Evolutionary conservation across 2,113 vertebrate genomes (phyloP).

Genomic region (Azemiops feae): DNA sequence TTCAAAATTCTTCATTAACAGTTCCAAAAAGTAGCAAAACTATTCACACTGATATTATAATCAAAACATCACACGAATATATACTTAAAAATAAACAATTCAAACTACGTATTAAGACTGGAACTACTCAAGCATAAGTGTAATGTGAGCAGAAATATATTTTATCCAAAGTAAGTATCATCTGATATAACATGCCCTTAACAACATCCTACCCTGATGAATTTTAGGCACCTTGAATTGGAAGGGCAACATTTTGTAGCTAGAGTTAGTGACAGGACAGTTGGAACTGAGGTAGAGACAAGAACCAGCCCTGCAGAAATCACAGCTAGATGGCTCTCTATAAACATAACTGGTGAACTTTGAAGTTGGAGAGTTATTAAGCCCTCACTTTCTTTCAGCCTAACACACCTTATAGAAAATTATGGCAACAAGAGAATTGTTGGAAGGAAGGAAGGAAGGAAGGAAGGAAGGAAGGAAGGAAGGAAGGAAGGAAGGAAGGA

Average conservation of each 20-base stretch:
- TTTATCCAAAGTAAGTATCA: background rate
- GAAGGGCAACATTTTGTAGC: background rate
- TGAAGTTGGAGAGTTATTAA: background rate
- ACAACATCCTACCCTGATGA: background rate
- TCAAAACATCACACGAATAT: background rate
- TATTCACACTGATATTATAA: background rate
- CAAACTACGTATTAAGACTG: background rate
- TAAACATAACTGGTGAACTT: background rate
- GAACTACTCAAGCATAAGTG: background rate
- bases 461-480: background rate
- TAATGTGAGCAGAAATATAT: background rate
- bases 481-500: background rate
- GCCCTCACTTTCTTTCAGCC: background rate
- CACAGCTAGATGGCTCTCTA: background rate
- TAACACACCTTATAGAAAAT: background rate
- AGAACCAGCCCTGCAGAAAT: background rate
- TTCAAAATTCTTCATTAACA: background rate
- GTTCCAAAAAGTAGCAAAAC: background rate
- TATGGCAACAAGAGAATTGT: background rate
- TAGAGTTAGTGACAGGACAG: background rate
- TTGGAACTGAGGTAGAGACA: background rate
- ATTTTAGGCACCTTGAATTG: background rate
- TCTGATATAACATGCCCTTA: background rate
- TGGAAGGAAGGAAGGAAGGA: no score
- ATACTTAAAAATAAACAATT: background rate